Conservation (phyloP, 2,797 vertebrate species). For the Periparus ater region DNA sequence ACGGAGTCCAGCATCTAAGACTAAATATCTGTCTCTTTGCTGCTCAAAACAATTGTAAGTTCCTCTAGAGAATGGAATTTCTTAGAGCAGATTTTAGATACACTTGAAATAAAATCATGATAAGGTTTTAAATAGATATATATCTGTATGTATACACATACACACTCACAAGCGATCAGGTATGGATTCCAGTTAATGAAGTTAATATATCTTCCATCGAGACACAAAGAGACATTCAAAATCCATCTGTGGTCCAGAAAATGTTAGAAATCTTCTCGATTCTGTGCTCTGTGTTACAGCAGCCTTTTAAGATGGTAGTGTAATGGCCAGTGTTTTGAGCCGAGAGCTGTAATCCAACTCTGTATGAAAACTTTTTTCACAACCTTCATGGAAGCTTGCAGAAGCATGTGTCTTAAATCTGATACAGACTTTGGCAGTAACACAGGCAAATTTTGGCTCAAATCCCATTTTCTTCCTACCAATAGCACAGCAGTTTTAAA, state of each 20-base stretch:
- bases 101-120: constrained; percentile 30
- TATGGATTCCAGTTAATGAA: constrained; percentile 25
- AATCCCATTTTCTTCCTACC: constrained; percentile 76
- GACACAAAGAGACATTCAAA: constrained; percentile 23
- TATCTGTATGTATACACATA: not conserved
- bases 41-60: constrained; percentile 48
- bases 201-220: constrained; percentile 50
- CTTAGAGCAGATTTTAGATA: constrained; percentile 34
- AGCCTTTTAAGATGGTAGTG: constrained; percentile 58
- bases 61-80: constrained; percentile 49
- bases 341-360: constrained; percentile 72
- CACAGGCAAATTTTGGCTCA: constrained; percentile 75
- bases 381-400: constrained; percentile 76
- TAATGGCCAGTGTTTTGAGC: constrained; percentile 61
- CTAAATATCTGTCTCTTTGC: constrained; percentile 40
- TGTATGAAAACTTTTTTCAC: constrained; percentile 77
- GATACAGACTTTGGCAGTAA: constrained; percentile 89
- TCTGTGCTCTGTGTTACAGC: constrained; percentile 32
- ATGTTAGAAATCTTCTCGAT: constrained; percentile 14
- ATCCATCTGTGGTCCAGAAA: constrained; percentile 63
- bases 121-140: constrained; percentile 18
- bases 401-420: constrained; percentile 94
- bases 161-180: constrained; percentile 39
- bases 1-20: constrained; percentile 33
- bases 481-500: constrained; percentile 74